Conservation (phyloP, 2,888 invertebrate species). For the Lissonota sp. region DNA sequence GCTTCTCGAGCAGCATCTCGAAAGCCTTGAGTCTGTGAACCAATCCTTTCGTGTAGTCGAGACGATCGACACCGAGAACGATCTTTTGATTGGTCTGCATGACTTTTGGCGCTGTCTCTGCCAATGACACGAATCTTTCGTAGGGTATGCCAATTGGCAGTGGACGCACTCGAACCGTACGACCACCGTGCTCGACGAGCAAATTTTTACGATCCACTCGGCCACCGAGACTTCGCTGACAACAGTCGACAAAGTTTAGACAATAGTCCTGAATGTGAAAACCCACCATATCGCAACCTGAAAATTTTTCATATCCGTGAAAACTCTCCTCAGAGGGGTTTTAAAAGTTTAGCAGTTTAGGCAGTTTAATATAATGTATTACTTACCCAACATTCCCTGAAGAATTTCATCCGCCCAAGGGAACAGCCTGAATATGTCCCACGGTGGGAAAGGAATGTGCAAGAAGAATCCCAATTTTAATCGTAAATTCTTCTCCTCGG, state of each 20-base stretch:
- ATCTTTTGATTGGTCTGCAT: slow-evolving; percentile 91
- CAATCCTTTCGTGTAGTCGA: slow-evolving; percentile 96
- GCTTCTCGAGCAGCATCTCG: slow-evolving; percentile 91
- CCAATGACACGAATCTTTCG: slow-evolving; percentile 92
- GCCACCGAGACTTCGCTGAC: slow-evolving; percentile 93
- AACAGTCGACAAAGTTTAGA: slow-evolving; percentile 95
- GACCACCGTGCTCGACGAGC: slow-evolving; percentile 93
- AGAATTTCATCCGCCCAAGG: slow-evolving; percentile 97
- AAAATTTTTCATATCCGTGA: not conserved
- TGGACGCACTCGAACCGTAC: slow-evolving; percentile 93
- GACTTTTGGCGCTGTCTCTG: slow-evolving; percentile 87
- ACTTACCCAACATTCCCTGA: slow-evolving; percentile 93
- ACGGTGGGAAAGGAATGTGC: slow-evolving; percentile 97
- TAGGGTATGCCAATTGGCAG: slow-evolving; percentile 96
- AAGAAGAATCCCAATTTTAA: slow-evolving; percentile 96
- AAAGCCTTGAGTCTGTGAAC: slow-evolving; percentile 93
- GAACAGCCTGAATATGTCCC: slow-evolving; percentile 95
- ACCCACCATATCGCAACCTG: slow-evolving; percentile 96
- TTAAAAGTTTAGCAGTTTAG: not conserved
- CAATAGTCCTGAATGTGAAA: slow-evolving; percentile 97
- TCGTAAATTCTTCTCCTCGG: slow-evolving; percentile 90
- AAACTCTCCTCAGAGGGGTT: not conserved
- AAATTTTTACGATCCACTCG: slow-evolving; percentile 95
- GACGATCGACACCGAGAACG: slow-evolving; percentile 93
- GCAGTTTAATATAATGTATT: not conserved